Evolutionary conservation across 1,140 invertebrate genomes (phyloP).

Genomic region (Trissolcus basalis): DNA sequence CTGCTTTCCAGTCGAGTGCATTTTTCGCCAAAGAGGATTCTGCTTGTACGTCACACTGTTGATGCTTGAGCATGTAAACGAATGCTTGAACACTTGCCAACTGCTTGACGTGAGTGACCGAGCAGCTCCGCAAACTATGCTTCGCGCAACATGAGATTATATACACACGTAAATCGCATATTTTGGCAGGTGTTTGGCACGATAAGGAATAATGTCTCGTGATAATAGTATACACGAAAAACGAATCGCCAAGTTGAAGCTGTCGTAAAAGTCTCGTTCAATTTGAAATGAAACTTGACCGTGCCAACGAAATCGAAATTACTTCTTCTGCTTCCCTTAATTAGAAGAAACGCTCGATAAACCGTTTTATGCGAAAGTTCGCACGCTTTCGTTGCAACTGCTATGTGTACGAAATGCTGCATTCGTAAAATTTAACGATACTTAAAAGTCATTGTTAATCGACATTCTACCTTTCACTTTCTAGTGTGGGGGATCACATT

Average conservation of each 20-base stretch:
- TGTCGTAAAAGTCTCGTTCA: constrained; percentile 2
- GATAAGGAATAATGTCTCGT: constrained; percentile 57
- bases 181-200: constrained; percentile 52
- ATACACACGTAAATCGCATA: constrained; percentile 49
- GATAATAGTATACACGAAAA: constrained; percentile 32
- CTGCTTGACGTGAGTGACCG: constrained; percentile 60
- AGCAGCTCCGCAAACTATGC: constrained; percentile 30
- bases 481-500: too few species aligned
- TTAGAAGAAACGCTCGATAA: too few species aligned
- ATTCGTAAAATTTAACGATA: too few species aligned
- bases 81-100: constrained; percentile 67
- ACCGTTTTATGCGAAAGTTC: too few species aligned
- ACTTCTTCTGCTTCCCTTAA: too few species aligned
- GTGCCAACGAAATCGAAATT: constrained; percentile 1
- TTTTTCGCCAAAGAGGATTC: constrained; percentile 59
- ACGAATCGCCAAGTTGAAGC: constrained; percentile 20
- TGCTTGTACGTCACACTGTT: constrained; percentile 52
- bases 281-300: not conserved
- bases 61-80: constrained; percentile 56
- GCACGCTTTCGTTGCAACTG: too few species aligned
- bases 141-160: constrained; percentile 43
- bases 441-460: too few species aligned
- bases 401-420: too few species aligned
- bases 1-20: constrained; percentile 57
- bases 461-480: too few species aligned